A percentile compares a stretch with the other conserved stretches of the same genome.
Conservation (phyloP, 2,113 vertebrate genomes). For the Haplochromis burtoni region DNA sequence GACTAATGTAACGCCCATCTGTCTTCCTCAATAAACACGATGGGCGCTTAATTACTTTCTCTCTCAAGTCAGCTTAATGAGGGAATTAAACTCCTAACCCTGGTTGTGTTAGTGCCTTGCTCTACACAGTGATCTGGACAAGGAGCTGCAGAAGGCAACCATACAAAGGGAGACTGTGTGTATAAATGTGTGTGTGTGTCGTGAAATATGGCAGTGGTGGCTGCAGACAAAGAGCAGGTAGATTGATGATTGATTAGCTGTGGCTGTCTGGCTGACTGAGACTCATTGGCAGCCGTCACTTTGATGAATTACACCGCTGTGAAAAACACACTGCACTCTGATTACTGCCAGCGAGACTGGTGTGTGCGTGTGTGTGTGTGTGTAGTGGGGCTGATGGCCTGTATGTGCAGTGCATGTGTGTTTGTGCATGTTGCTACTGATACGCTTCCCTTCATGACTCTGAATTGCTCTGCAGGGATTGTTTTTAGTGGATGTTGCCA, state of each 20-base stretch:
- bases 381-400: neutral
- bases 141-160: neutral
- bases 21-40: neutral
- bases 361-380: neutral
- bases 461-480: neutral
- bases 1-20: neutral
- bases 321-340: conserved; percentile 56
- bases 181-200: neutral
- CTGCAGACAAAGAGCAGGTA: conserved; percentile 42
- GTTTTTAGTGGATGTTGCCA: neutral
- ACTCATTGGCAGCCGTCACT: conserved; percentile 62
- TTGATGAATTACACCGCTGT: conserved; percentile 60
- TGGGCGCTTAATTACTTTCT: neutral
- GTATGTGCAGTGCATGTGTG: neutral
- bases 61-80: neutral
- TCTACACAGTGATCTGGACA: neutral
- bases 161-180: neutral
- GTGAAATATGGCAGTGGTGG: neutral
- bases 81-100: neutral
- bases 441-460: neutral
- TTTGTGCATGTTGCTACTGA: neutral
- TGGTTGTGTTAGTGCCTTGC: neutral
- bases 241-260: conserved; percentile 63
- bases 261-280: conserved; percentile 45
- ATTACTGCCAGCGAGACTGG: conserved; percentile 44